Conservation (phyloP, 2,113 vertebrate genomes). For the Struthio camelus region DNA sequence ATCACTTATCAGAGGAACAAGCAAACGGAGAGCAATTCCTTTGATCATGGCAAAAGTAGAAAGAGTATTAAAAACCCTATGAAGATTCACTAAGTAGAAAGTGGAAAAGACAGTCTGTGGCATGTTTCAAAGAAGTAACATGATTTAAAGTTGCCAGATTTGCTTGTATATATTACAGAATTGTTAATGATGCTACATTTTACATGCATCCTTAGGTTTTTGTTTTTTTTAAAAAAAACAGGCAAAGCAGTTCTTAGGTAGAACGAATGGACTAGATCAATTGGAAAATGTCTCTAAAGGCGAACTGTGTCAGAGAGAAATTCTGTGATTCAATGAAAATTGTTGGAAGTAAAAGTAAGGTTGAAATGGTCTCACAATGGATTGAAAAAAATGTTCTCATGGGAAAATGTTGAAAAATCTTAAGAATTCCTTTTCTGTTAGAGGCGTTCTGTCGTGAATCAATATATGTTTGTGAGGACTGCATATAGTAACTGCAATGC, state of each 20-base stretch:
- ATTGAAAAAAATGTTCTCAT: neutral
- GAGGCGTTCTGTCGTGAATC: slow-evolving; percentile 6
- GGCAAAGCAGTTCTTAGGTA: neutral
- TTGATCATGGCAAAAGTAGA: slow-evolving; percentile 83
- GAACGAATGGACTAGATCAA: slow-evolving; percentile 34
- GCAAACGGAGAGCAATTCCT: slow-evolving; percentile 77
- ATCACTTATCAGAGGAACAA: slow-evolving; percentile 84
- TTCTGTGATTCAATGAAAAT: slow-evolving; percentile 24
- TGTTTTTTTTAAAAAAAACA: neutral
- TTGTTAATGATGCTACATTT: slow-evolving; percentile 52
- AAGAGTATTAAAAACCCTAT: slow-evolving; percentile 78
- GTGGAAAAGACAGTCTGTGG: slow-evolving; percentile 69
- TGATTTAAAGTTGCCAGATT: slow-evolving; percentile 70
- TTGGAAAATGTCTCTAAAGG: slow-evolving; percentile 36
- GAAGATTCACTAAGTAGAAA: slow-evolving; percentile 77
- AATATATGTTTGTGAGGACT: slow-evolving; percentile 33
- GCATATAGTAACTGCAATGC: neutral
- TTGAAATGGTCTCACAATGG: neutral
- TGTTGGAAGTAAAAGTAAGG: slow-evolving; percentile 60
- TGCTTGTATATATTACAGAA: slow-evolving; percentile 74
- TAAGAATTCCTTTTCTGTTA: slow-evolving; percentile 45
- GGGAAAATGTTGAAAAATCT: slow-evolving; percentile 36
- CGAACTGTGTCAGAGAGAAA: slow-evolving; percentile 36
- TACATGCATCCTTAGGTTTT: slow-evolving; percentile 12
- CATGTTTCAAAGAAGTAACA: slow-evolving; percentile 75